These are phyloP conservation scores for Selenia dentaria DNA, from an alignment of 2,888 invertebrate species.

Conservation along the genomic window DNA sequence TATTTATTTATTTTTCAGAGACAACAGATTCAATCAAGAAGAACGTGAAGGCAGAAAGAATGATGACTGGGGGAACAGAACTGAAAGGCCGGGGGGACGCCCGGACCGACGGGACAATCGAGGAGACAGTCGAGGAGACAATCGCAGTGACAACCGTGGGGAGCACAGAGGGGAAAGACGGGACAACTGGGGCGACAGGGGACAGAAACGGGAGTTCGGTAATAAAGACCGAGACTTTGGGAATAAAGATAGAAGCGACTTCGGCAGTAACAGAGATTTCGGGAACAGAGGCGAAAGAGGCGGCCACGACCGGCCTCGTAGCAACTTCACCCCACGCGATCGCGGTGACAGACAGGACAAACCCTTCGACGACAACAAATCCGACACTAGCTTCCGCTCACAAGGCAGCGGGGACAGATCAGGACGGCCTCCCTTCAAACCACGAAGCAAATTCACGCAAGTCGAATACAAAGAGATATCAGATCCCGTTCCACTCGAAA, in stretches of 20 bases:
- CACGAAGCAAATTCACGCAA: slow-evolving; percentile 59
- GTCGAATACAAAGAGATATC: slow-evolving; percentile 65
- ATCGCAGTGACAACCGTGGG: slow-evolving; percentile 46
- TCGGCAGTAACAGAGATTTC: slow-evolving; percentile 32
- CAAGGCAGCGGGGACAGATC: slow-evolving; percentile 51
- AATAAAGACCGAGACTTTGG: slow-evolving; percentile 44
- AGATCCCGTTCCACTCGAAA: slow-evolving; percentile 76
- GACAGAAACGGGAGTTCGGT: slow-evolving; percentile 40
- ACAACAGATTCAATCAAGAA: slow-evolving; percentile 51
- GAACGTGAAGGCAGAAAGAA: slow-evolving; percentile 54
- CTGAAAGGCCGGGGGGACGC: slow-evolving; percentile 27
- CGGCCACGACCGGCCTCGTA: slow-evolving; percentile 32
- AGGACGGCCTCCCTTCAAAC: slow-evolving; percentile 59
- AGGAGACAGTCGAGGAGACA: slow-evolving; percentile 36
- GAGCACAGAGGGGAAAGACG: slow-evolving; percentile 45
- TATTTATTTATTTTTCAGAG: slow-evolving; percentile 32
- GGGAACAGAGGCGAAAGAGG: slow-evolving; percentile 32
- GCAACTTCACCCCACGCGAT: slow-evolving; percentile 67
- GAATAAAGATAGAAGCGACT: slow-evolving; percentile 38
- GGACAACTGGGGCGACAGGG: slow-evolving; percentile 48
- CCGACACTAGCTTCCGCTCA: slow-evolving; percentile 60
- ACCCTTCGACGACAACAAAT: slow-evolving; percentile 61
- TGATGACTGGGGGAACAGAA: slow-evolving; percentile 52
- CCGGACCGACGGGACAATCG: slow-evolving; percentile 16
- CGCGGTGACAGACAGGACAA: slow-evolving; percentile 49